Base-by-base conservation (phyloP, 2,113 vertebrate genomes). In the Chaetura pelagica region DNA sequence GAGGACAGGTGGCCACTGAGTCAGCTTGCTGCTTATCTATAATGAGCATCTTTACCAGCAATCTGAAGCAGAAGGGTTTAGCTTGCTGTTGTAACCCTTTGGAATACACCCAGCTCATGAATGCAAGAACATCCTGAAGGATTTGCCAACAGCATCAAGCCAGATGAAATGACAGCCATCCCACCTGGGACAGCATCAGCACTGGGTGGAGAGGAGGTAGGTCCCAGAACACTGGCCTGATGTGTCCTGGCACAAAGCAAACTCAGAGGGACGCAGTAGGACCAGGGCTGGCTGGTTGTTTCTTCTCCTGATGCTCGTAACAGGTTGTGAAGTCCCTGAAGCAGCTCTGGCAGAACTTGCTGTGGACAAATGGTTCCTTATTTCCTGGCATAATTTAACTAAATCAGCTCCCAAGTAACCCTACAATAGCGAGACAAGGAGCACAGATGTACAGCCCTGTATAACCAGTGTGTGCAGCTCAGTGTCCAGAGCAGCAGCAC, bases 91-190 rank as follows among this genome's bases (percentile, higher is more conserved):
- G 32, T 18, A 58, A 74, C 20, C 35, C 42, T 62, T 58, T 26
- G 22, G 80, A 63, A 68, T 22, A 34, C 15, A 12, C 49, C 62
- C 7, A 5, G 67, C 55, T 42, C 59, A 44, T 3, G 11, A 89
- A 38, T 2, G 10, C 18, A 66, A 20, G 42, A 68, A 51, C 54
- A 52, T 40, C 67, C 61, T 26, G 16, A 78, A 67, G 48, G 18
- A 35, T 32, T n/a, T 78, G 42, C 17, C 58, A 71, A 23, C 42
- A 64, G 58, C 64, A 59, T 19, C 29, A 27, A 58, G 29, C 23
- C 48, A 49, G n/a, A 24, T 0, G 1, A 48, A 54, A 40, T 0
- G 1, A 34, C 49, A 75, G 17, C 35, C 49, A 51, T 10, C 7
- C 6, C 24, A 17, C 22, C 9, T 5, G 2, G 24, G 62, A 44